Evolutionary conservation across 2,113 vertebrate genomes (phyloP).

Genomic region (Hippocampus mohnikei): DNA sequence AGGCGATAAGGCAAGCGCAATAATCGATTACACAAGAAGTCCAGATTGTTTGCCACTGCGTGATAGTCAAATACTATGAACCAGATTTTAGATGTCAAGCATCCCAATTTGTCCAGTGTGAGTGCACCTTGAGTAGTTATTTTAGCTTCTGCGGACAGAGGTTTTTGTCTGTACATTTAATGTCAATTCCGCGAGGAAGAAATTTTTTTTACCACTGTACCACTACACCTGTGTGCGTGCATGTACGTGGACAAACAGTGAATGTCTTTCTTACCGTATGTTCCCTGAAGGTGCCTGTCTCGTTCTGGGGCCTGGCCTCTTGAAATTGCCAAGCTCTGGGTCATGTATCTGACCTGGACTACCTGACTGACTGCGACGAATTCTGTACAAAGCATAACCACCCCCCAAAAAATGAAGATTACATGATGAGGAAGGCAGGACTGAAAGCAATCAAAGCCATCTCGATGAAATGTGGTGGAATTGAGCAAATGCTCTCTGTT

Average conservation of each 20-base stretch:
- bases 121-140: no score
- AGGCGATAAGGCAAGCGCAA: no score
- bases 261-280: constrained; percentile 26
- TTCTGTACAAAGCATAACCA: constrained; percentile 66
- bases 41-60: no score
- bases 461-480: not conserved
- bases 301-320: constrained; percentile 86
- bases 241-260: not conserved
- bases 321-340: constrained; percentile 82
- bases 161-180: no score
- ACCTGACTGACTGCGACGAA: constrained; percentile 92
- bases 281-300: constrained; percentile 80
- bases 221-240: no score
- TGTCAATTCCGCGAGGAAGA: no score
- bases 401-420: not conserved
- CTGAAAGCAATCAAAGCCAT: not conserved
- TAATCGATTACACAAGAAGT: no score
- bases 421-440: not conserved
- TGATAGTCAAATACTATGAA: no score
- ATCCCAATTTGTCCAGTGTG: no score
- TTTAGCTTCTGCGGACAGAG: no score
- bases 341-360: constrained; percentile 82
- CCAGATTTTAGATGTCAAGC: no score
- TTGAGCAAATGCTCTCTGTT: not conserved
- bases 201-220: no score